Evolutionary conservation across 2,113 vertebrate species (phyloP), one percentile per base, ranked within the genome.

Genomic region (Symphodus melops): DNA sequence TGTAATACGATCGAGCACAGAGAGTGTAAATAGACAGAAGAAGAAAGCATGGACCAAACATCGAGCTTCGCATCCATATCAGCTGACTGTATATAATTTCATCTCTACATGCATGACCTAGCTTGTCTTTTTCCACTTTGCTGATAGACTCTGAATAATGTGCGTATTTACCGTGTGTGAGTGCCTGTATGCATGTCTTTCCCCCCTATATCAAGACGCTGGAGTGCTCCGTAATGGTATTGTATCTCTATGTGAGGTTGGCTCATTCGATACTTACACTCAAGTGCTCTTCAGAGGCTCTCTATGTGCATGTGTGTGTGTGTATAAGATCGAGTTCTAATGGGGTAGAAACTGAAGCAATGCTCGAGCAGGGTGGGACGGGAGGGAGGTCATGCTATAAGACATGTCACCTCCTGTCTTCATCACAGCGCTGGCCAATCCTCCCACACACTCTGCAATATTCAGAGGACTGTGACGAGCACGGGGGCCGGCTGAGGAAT

Each of bases 321-420:
- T 65, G 52, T 59, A 58, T 65, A 59, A 63, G 71, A 65, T 48
- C 59, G 72, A 62, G 72, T 71, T 84, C 57, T 78, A 87, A 82
- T 80, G 75, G 80, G 68, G 61, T 67, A 82, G 75, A 86, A 89
- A 62, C 54, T 69, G 68, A 85, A 75, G 84, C 58, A 25, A 79
- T 71, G 65, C 55, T 58, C 8, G 75, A 77, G 77, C 83, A 68
- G 71, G 79, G 83, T 86, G 81, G 83, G 63, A 83, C 25, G 68
- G 75, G 58, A 85, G 82, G 63, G 81, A 86, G 83, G 88, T 85
- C 80, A 86, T 61, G 85, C 85, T 86, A 77, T 77, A 89, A 85
- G 81, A 91, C 59, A 59, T 89, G 91, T 89, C 90, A 87, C 55
- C 76, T 78, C 78, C 67, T 72, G 80, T 92, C 77, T 75, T 77